Conservation (phyloP, 2,113 vertebrate genomes). For the Pseudolaguvia tuberculata region DNA sequence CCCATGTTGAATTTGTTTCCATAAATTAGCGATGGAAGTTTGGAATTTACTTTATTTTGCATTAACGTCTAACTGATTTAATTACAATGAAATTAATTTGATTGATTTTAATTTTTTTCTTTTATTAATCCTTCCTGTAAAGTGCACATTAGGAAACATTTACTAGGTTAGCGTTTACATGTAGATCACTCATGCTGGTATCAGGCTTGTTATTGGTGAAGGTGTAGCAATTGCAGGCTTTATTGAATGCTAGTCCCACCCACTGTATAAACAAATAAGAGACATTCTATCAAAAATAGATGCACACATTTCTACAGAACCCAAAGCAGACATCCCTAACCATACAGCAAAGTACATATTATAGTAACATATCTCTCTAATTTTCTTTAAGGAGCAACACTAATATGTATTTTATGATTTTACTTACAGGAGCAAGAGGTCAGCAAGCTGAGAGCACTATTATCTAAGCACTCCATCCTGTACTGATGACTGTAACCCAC, state of each 20-base stretch:
- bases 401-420: slow-evolving; percentile 21
- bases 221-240: not conserved
- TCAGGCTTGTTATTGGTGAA: too few relatives aligned
- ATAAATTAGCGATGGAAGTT: too few relatives aligned
- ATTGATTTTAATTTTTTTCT: not conserved
- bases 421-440: slow-evolving; percentile 81
- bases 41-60: too few relatives aligned
- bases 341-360: not conserved
- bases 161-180: not conserved
- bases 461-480: slow-evolving; percentile 70
- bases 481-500: slow-evolving; percentile 29
- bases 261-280: not conserved
- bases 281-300: not conserved
- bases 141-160: not conserved
- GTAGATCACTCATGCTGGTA: not conserved
- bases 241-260: not conserved
- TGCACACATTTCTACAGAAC: not conserved
- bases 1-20: too few relatives aligned
- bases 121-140: too few relatives aligned
- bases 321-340: not conserved
- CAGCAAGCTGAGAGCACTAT: slow-evolving; percentile 70
- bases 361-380: not conserved
- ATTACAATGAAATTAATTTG: too few relatives aligned
- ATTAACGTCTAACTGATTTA: too few relatives aligned
- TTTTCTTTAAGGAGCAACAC: not conserved